These are phyloP conservation scores for Alsophila aescularia DNA, from an alignment of 2,888 invertebrate genomes.

Conservation along the genomic window DNA sequence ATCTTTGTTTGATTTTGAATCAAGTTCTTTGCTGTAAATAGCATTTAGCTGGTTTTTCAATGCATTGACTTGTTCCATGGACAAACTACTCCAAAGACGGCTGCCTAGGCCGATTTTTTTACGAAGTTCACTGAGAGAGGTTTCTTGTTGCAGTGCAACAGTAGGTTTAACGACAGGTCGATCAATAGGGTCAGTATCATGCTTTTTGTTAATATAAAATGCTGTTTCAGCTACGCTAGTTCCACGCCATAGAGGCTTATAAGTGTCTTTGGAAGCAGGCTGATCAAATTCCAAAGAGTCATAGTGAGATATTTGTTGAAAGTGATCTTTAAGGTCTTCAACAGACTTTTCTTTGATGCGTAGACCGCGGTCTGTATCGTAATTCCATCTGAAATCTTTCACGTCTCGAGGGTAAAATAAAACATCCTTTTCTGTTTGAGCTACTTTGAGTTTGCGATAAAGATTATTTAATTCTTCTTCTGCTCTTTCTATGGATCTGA, in stretches of 20 bases:
- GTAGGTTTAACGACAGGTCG: conserved; percentile 56
- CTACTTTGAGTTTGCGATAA: conserved; percentile 89
- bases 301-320: conserved; percentile 86
- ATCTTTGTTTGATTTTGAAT: conserved; percentile 66
- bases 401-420: conserved; percentile 91
- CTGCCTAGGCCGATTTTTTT: conserved; percentile 87
- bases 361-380: conserved; percentile 89
- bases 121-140: conserved; percentile 72
- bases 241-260: conserved; percentile 93
- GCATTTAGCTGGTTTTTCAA: conserved; percentile 92
- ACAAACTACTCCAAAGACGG: conserved; percentile 92
- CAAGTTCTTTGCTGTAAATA: conserved; percentile 88
- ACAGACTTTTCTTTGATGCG: conserved; percentile 94
- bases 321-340: conserved; percentile 92
- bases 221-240: conserved; percentile 93
- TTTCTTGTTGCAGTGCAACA: conserved; percentile 62
- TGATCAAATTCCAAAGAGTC: conserved; percentile 74
- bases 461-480: conserved; percentile 92
- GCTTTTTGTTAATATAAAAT: conserved; percentile 87
- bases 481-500: conserved; percentile 91
- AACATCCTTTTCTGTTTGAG: conserved; percentile 93
- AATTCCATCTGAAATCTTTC: conserved; percentile 90
- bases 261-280: conserved; percentile 86
- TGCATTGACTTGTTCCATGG: conserved; percentile 92
- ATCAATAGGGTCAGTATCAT: conserved; percentile 71